Percentiles rank a stretch among this genome's conserved stretches.
phyloP scores from a whole-genome alignment of 2,888 invertebrate species.

The Drosophila conformis region DNA sequence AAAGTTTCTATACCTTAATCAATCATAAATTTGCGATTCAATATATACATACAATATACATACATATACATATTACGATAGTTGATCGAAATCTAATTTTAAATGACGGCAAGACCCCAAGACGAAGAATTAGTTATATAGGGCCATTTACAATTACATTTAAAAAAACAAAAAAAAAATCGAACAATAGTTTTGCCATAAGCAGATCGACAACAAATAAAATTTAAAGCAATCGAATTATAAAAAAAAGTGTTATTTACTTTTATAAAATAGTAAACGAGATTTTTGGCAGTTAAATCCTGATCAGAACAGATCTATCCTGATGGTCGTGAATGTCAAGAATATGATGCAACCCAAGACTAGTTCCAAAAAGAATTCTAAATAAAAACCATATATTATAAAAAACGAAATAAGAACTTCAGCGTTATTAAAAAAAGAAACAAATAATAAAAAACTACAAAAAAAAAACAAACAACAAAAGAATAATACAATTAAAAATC shows the following conservation, averaged over 20 bases:
- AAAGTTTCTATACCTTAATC: slow-evolving; percentile 72
- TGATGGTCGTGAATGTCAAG: slow-evolving; percentile 25
- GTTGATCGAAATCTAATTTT: slow-evolving; percentile 60
- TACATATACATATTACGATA: slow-evolving; percentile 62
- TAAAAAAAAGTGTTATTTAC: slow-evolving; percentile 55
- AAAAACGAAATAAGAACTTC: slow-evolving; percentile 26
- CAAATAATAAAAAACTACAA: slow-evolving; percentile 7
- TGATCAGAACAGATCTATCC: slow-evolving; percentile 34
- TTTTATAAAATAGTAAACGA: slow-evolving; percentile 58
- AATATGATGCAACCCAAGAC: slow-evolving; percentile 52
- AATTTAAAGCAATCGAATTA: slow-evolving; percentile 3
- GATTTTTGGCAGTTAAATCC: slow-evolving; percentile 40
- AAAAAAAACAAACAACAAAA: slow-evolving; percentile 13
- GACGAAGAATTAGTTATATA: slow-evolving; percentile 54
- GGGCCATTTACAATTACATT: slow-evolving; percentile 71
- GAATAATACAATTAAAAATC: slow-evolving; percentile 40
- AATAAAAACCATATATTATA: slow-evolving; percentile 26
- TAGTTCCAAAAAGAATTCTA: slow-evolving; percentile 46
- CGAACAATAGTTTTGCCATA: slow-evolving; percentile 62
- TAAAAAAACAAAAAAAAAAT: slow-evolving; percentile 44
- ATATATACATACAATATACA: slow-evolving; percentile 66
- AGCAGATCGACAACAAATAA: slow-evolving; percentile 27
- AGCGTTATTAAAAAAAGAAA: slow-evolving; percentile 24
- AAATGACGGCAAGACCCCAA: slow-evolving; percentile 29
- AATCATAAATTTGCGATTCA: slow-evolving; percentile 75